Base-by-base conservation (phyloP, 2,888 invertebrate species). In the Oxyteleia sp. region DNA sequence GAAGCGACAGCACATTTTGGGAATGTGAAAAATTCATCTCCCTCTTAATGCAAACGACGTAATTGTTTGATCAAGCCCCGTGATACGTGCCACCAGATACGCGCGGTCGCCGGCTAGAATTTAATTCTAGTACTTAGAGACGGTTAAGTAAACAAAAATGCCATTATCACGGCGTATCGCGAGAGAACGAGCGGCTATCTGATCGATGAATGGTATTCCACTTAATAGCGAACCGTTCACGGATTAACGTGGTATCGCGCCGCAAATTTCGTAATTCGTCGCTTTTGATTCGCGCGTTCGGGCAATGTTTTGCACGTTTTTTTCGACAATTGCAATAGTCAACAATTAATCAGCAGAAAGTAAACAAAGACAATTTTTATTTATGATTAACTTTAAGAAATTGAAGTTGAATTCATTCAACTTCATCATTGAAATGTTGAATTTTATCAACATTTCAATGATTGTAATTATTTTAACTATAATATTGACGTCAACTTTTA, bases 191-290 rank as follows among this genome's bases (percentile, higher is more conserved):
- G 15, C 68, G 45, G 61, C 2, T 81, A 74, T 74, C 68, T 81
- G 84, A 80, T 61, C 85, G 85, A 86, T 80, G 78, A 87, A 86
- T 84, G 83, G 82, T 85, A 78, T 64, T 78, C 71, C 66, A 68
- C 57, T 80, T 79, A 84, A 85, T 86, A 82, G 66, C 66, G 32
- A 35, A 18, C 35, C 55, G 18, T 57, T 74, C 55, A 83, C 64
- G 45, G 47, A 74, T 74, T 74, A 64, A 74, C 72, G 75, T 74
- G 82, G 79, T 84, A 86, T 84, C 82, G n/a, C 49, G 59, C 59
- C 20, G 51, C 47, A 18, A 35, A 63, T 72, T 72, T 72, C 72
- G 72, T 61, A 59, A 72, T 41, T 72, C 41, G 51, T 15, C 13
- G 13, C 43, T 13, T 43, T 43, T 7, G 13, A 43, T 43, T 43